These are phyloP conservation scores for Leptothorax acervorum DNA, from an alignment of 2,888 invertebrate species.

Conservation along the genomic window DNA sequence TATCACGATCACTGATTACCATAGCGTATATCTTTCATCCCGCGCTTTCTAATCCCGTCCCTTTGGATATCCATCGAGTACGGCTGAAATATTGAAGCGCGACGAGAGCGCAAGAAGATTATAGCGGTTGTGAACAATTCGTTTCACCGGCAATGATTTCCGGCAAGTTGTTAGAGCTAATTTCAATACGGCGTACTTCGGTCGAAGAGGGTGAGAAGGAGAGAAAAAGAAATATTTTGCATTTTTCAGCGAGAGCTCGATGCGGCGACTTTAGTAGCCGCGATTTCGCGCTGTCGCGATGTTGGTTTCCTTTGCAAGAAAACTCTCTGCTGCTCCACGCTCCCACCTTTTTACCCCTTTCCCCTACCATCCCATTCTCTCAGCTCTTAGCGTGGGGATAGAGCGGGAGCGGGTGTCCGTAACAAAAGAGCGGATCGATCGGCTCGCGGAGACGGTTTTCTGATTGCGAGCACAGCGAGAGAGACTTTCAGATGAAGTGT, in stretches of 20 bases:
- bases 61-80: not conserved
- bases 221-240: not conserved
- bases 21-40: not conserved
- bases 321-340: not conserved
- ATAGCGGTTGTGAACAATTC: not conserved
- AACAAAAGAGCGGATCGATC: slow-evolving; percentile 74
- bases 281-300: slow-evolving; percentile 53
- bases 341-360: slow-evolving; percentile 1
- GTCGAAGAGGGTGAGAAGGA: not conserved
- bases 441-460: slow-evolving; percentile 69
- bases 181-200: not conserved
- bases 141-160: not conserved
- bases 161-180: slow-evolving; percentile 10
- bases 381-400: slow-evolving; percentile 19
- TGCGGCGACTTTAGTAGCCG: slow-evolving; percentile 45
- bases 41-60: not conserved
- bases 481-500: slow-evolving; percentile 48
- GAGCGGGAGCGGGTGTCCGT: slow-evolving; percentile 53
- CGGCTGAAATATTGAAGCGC: not conserved
- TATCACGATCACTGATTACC: slow-evolving; percentile 19
- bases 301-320: slow-evolving; percentile 29
- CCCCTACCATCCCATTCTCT: not conserved
- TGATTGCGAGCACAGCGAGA: slow-evolving; percentile 67
- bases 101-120: slow-evolving; percentile 2
- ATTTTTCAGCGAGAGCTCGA: slow-evolving; percentile 15